Base-by-base conservation (phyloP, 2,888 invertebrate genomes). In the Drymonia ruficornis region DNA sequence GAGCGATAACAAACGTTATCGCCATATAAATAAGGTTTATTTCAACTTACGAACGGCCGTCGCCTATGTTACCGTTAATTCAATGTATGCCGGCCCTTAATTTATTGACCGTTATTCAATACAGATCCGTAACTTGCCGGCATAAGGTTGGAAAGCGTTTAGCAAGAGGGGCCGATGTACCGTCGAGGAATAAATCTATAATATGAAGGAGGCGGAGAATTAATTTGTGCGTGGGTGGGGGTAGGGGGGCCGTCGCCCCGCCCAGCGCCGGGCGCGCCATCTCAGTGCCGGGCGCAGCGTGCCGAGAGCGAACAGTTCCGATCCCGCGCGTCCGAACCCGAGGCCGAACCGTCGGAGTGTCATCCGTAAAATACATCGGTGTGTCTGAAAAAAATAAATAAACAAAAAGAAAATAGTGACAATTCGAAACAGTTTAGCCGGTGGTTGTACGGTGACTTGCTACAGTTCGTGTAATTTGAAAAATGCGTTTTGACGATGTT, bases 171-270 rank as follows among this genome's bases (percentile, higher is more conserved):
- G 67, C 72, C 76, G 80, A 78, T 77, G 84, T 85, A 84, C 84
- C 77, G 86, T 82, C 83, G 81, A 83, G 84, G 79, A 90, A 91
- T 92, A 91, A 91, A 91, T 91, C 91, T 92, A 91, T 91, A 91
- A 91, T 91, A 91, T 91, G 90, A 88, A 87, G 84, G 87, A 84
- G 92, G 92, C 91, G 91, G 89, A 80, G 87, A 87, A 86, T 88
- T 88, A 86, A 88, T 90, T 88, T 85, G 81, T 74, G 72, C 63
- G 70, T 68, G 77, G 83, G 89, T 82, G 79, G 83, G 86, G 83
- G 82, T 72, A 76, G 81, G 84, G 86, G 81, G 81, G 78, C 61
- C 65, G 67, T 68, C 62, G 85, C 88, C 70, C 87, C 89, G 89
- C 89, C 89, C 84, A 67, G 76, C 75, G 65, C 66, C 73, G 70